Base-by-base conservation (phyloP, 2,797 vertebrate genomes). In the Scomberomorus guttatus region DNA sequence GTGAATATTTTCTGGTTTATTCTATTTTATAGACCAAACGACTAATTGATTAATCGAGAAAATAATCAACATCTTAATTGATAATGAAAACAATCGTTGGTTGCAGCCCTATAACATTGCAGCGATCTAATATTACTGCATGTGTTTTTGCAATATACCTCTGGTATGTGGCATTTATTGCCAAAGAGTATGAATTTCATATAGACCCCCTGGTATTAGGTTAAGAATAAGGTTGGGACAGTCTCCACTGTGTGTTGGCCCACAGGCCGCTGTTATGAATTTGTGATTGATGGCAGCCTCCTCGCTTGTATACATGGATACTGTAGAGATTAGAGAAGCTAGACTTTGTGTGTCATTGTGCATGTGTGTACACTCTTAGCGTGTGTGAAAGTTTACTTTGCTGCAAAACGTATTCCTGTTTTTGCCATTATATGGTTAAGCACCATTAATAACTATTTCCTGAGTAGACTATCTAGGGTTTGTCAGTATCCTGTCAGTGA, bases 261-360 rank as follows among this genome's bases (percentile, higher is more conserved):
- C n/a, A 60, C 39, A 66, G 73, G 32, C 50, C 50, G 52, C 60
- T 29, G 65, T 39, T 22, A 52, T 42, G 25, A 24, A 76, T 69
- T 44, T 70, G 72, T 82, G 71, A 87, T 79, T 51, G 62, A 82
- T 77, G 69, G 50, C 63, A 22, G n/a, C 50, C 2, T 67, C 61
- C 73, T 74, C 48, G 61, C 55, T 66, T 52, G 17, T 48, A 46
- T 59, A 52, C 22, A 64, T 59, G 55, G 61, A 69, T 25, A 46
- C 54, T 44, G 57, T 69, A 72, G 62, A 68, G 25, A 67, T 14
- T 32, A 29, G 27, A 64, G 18, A 48, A 50, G 32, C 24, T 51
- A 1, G 7, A 60, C 6, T 37, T 61, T 34, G 13, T 75, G 64
- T n/a, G 25, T 13, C 14, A 39, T 9, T 72, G 15, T 48, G 25